A percentile compares a stretch with the other conserved stretches of the same genome.
These are phyloP conservation scores for Lagodon rhomboides DNA, from an alignment of 2,797 vertebrate species.

Conservation along the genomic window DNA sequence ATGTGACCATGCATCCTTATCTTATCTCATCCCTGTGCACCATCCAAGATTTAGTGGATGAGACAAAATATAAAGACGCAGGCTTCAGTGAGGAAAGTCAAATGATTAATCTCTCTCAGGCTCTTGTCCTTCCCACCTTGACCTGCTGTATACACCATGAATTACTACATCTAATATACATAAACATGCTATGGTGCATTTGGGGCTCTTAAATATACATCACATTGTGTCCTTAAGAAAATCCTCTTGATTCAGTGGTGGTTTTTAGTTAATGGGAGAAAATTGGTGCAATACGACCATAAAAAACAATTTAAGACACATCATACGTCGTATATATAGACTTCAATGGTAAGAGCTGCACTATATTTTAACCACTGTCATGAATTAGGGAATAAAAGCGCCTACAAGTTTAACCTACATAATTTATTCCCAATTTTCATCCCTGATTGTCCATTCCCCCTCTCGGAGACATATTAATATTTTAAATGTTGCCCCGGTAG, in stretches of 20 bases:
- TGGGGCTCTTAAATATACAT: constrained; percentile 15
- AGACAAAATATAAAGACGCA: neutral
- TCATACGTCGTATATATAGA: fast-evolving
- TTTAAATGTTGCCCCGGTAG: constrained; percentile 69
- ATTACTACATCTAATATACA: constrained; percentile 27
- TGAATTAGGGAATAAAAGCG: constrained; percentile 52
- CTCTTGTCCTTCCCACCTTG: constrained; percentile 35
- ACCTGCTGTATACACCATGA: constrained; percentile 9
- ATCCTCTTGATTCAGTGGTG: neutral
- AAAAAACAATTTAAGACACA: constrained; percentile 22
- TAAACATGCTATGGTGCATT: constrained; percentile 35
- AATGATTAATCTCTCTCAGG: constrained; percentile 38
- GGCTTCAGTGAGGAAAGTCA: neutral
- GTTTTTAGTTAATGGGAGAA: constrained; percentile 5
- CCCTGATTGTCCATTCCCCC: constrained; percentile 57
- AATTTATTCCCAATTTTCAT: constrained; percentile 70
- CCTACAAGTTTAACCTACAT: constrained; percentile 57
- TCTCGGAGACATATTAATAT: constrained; percentile 73
- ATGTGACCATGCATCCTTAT: too few species aligned
- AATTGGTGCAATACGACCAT: neutral
- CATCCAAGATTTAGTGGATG: neutral
- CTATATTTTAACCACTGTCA: constrained; percentile 30
- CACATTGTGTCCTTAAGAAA: neutral
- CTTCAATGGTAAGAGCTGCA: neutral
- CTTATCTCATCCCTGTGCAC: too few species aligned